Base-by-base conservation (phyloP, 1,140 invertebrate genomes). In the Drosophila rhopaloa region DNA sequence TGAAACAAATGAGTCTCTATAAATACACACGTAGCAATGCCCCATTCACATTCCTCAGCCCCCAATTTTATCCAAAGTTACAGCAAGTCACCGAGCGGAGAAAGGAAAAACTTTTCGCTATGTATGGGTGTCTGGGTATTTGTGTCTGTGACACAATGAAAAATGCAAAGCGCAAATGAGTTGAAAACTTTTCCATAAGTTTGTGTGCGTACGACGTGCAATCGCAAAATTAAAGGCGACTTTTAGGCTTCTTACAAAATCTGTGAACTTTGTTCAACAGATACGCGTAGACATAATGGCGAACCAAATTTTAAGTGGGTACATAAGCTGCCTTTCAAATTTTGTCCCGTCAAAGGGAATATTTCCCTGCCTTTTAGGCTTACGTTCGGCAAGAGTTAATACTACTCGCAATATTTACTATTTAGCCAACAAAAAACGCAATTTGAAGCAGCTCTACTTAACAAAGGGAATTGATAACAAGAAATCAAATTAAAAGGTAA, bases 161-260 rank as follows among this genome's bases (percentile, higher is more conserved):
- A 89, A 90, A 90, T 85, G 71, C 78, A 85, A 76, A 85, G 81
- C 85, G 81, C 81, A 89, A 89, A 90, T 89, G 85, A 89, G 85
- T 85, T 90, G 85, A 89, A 90, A 89, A 89, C 68, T 89, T 89
- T 89, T 61, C 81, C 75, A 85, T 90, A 85, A 81, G 81, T 88
- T 82, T 48, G 43, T 19, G 67, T 78, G 79, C 76, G 66, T 76
- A 74, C 44, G 54, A 38, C 76, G 63, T 68, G 53, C 55, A 58
- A 59, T 50, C 79, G 46, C 57, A 66, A 82, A 82, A 79, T 83
- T 70, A 83, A 73, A 88, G 76, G 53, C 83, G 70, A 71, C 79
- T 80, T 65, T 84, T 74, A 73, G 76, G 77, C 73, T 65, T 55
- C 58, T 65, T 48, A 32, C 47, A 7, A 57, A 86, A 76, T 76